Percentiles rank a stretch among this genome's conserved stretches.
phyloP scores from a whole-genome alignment of 2,888 invertebrate species.

The Campopleginae sp. region DNA sequence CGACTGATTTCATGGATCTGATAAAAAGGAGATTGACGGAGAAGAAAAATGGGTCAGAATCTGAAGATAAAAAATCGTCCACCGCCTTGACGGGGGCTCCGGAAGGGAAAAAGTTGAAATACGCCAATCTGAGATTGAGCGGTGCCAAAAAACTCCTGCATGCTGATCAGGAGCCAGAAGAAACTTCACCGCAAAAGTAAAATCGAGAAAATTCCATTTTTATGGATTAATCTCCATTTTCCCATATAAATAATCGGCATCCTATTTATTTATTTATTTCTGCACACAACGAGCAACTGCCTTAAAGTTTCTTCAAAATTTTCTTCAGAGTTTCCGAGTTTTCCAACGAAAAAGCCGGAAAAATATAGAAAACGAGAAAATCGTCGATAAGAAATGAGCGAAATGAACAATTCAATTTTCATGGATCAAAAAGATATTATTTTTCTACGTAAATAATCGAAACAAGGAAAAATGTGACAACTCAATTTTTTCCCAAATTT shows the following conservation, averaged over 20 bases:
- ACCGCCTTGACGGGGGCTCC: not conserved
- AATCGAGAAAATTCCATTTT: slow-evolving; percentile 19
- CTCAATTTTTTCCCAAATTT: too few species aligned
- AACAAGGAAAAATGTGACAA: too few species aligned
- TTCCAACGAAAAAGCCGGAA: not conserved
- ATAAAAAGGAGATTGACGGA: slow-evolving; percentile 69
- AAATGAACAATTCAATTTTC: too few species aligned
- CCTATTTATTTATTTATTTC: slow-evolving; percentile 33
- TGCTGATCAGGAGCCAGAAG: not conserved
- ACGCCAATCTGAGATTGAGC: slow-evolving; percentile 57
- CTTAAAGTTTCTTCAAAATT: not conserved
- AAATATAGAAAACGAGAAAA: not conserved
- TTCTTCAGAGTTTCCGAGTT: not conserved
- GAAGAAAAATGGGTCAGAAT: slow-evolving; percentile 56
- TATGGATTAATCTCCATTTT: slow-evolving; percentile 10
- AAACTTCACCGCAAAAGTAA: slow-evolving; percentile 2
- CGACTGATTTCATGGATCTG: slow-evolving; percentile 66
- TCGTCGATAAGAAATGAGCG: too few species aligned
- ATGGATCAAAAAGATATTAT: too few species aligned
- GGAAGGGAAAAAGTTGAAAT: slow-evolving; percentile 63
- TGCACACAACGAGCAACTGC: not conserved
- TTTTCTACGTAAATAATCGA: too few species aligned
- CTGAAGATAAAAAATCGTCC: not conserved
- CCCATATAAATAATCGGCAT: not conserved
- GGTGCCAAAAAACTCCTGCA: slow-evolving; percentile 27